These are phyloP conservation scores for Nymphalis io DNA, from an alignment of 1,140 invertebrate genomes.

Conservation along the genomic window DNA sequence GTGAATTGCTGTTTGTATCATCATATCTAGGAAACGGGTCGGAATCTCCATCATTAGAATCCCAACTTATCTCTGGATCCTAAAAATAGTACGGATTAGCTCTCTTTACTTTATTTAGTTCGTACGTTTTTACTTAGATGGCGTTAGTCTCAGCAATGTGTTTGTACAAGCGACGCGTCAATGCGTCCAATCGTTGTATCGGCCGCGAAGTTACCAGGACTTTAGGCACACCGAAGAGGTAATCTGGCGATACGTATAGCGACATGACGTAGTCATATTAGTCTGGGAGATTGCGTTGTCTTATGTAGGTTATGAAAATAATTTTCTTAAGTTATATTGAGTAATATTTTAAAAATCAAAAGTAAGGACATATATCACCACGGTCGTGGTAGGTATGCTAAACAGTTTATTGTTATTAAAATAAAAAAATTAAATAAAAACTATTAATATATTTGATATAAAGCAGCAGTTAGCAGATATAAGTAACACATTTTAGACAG, in stretches of 20 bases:
- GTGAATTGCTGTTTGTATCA: constrained; percentile 83
- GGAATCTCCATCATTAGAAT: constrained; percentile 88
- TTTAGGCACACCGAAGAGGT: constrained; percentile 20
- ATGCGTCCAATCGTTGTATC: constrained; percentile 46
- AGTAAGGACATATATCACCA: too few species aligned
- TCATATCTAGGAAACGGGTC: constrained; percentile 90
- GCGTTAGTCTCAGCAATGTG: not conserved
- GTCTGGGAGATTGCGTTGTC: too few species aligned
- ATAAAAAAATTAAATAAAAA: too few species aligned
- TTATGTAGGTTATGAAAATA: too few species aligned
- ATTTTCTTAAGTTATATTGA: too few species aligned
- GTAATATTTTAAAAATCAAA: too few species aligned
- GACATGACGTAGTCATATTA: too few species aligned
- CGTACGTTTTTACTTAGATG: constrained; percentile 3
- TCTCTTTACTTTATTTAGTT: not conserved
- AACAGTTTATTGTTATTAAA: too few species aligned
- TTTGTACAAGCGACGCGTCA: constrained; percentile 10
- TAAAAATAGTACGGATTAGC: constrained; percentile 54
- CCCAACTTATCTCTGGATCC: constrained; percentile 92
- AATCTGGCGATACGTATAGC: not conserved
- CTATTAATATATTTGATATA: too few species aligned
- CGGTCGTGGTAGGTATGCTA: too few species aligned
- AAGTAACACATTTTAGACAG: too few species aligned
- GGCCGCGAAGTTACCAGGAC: constrained; percentile 67
- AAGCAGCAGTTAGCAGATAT: too few species aligned